Evolutionary conservation across 1,140 invertebrate genomes (phyloP), one percentile per base, ranked within the genome.

Genomic region (Trichoplusia ni): DNA sequence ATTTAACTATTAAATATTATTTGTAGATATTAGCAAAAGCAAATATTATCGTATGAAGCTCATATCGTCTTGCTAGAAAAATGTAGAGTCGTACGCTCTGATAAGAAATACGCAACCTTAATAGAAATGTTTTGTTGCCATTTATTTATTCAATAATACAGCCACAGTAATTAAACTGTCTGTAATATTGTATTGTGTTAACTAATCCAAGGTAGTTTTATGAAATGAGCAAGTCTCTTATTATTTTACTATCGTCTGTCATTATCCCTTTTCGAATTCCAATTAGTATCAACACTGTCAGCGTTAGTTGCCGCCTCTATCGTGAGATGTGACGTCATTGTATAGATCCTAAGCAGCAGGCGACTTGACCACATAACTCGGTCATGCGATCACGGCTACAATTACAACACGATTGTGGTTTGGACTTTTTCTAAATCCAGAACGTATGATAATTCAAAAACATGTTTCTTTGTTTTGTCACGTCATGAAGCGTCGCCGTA

Each of bases 401-500:
- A 42, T 35, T 64, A 47, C 29, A 21, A 8, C 8, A 27, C 27
- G 13, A 7, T 51, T 54, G 49, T 27, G 40, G 38, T 44, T 46
- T 47, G 4, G 19, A 11, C 31, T 9, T 35, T 35, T 60, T 46
- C 61, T 63, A 63, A 53, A 44, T 63, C 37, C 19, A 54, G 60
- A 42, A 63, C 47, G 54, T 35, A 47, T 9, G 5, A 11, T 35
- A 60, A 0, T 33, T 53, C 47, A 53, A 63, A 63, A 63, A 63
- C 35, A 5, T 23, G 49, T 53, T 58, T 42, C 59, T 63, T 40
- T 63, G 60, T 63, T 33, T 62, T 40, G 51, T 62, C 46, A 33
- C 25, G 7, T 13, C n/a, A 25, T 44, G 9, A 44, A 40, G 21
- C 9, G 42, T 60, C 33, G 47, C 76, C 79, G 72, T 81, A 84